Percentiles rank a stretch among this genome's conserved stretches.
Conservation (phyloP, 2,113 vertebrate genomes). For the Phaetusa simplex region DNA sequence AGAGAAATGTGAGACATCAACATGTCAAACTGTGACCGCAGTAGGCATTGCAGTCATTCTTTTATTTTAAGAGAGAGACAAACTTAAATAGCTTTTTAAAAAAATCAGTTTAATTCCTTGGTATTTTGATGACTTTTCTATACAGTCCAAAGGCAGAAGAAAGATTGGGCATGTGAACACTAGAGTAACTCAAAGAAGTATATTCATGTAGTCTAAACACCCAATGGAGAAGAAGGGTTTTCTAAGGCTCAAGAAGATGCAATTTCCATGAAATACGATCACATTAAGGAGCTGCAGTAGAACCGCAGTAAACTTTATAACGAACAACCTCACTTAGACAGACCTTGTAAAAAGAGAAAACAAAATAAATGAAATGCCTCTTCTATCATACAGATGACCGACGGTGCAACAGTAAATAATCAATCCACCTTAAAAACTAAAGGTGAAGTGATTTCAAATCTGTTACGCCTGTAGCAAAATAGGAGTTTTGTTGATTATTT, state of each 20-base stretch:
- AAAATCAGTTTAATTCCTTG: not conserved
- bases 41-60: not conserved
- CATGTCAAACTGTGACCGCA: slow-evolving; percentile 12
- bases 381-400: not conserved
- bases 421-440: not conserved
- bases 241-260: not conserved
- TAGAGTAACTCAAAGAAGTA: not conserved
- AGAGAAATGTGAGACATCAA: slow-evolving; percentile 24
- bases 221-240: not conserved
- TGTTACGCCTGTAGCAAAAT: not conserved
- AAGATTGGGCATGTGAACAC: not conserved
- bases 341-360: not conserved
- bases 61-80: slow-evolving; percentile 24
- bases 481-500: not conserved
- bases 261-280: not conserved
- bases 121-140: not conserved
- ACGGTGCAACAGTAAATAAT: not conserved
- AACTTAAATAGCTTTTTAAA: not conserved
- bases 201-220: not conserved
- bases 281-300: not conserved
- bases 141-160: not conserved
- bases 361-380: not conserved
- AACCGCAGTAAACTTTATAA: not conserved
- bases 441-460: not conserved
- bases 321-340: not conserved